A percentile compares a stretch with the other conserved stretches of the same genome.
Evolutionary conservation across 1,140 invertebrate genomes (phyloP).

Genomic region (Battus philenor): DNA sequence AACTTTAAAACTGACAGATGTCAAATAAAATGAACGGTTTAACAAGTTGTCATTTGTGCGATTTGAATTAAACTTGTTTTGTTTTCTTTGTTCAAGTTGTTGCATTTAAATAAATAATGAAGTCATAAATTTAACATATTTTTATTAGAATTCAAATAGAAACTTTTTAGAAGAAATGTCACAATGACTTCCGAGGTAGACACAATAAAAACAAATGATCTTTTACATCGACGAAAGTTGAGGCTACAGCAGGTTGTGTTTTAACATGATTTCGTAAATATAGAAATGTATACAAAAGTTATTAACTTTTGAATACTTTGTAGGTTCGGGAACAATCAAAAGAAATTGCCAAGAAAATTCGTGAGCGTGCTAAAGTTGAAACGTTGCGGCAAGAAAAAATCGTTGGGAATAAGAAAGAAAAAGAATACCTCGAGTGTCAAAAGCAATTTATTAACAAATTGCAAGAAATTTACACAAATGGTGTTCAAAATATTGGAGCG

Average conservation of each 20-base stretch:
- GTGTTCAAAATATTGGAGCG: conserved; percentile 52
- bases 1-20: too few relatives aligned
- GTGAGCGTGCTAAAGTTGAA: conserved; percentile 62
- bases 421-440: conserved; percentile 53
- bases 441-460: conserved; percentile 54
- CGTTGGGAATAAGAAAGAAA: conserved; percentile 49
- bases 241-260: conserved; percentile 68
- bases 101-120: conserved; percentile 5
- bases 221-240: conserved; percentile 60
- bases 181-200: conserved; percentile 63
- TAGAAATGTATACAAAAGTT: background rate
- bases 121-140: background rate
- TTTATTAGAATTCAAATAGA: too few relatives aligned
- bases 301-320: conserved; percentile 17
- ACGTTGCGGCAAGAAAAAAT: conserved; percentile 45
- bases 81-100: conserved; percentile 6
- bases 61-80: conserved; percentile 7
- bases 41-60: conserved; percentile 2
- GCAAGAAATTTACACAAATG: conserved; percentile 50
- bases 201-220: conserved; percentile 66
- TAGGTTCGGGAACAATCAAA: conserved; percentile 74
- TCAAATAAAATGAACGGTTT: too few relatives aligned
- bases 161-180: conserved; percentile 23
- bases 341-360: conserved; percentile 69
- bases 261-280: conserved; percentile 23